Base-by-base conservation (phyloP, 2,888 invertebrate genomes). In the Perithous albicinctus region DNA sequence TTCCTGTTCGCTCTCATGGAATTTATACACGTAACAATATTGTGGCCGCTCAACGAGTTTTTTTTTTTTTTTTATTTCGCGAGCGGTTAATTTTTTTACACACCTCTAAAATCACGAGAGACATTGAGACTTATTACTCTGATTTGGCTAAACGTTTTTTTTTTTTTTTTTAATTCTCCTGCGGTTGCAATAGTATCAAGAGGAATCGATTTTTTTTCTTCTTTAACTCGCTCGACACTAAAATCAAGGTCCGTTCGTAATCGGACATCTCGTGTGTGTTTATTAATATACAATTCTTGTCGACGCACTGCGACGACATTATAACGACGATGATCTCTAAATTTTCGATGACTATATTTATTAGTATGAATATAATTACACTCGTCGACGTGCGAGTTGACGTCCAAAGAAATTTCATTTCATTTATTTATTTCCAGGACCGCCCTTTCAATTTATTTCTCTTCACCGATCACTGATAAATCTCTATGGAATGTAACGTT, bases 31-130 rank as follows among this genome's bases (percentile, higher is more conserved):
- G 32, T 23, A 43, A 72, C 43, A 46, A 70, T n/a, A n/a, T 59
- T 38, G 54, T 56, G 38, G 5, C 46, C 64, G 46, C 43, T 26
- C 56, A 56, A 54, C 35, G n/a, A 4, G 77, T 70, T 73, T 82
- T 41, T 78, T 78, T 75, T 80, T n/a, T n/a, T n/a, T n/a, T n/a
- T n/a, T n/a, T n/a, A n/a, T n/a, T n/a, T n/a, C n/a, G 80, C 76
- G 81, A 78, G 59, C 32, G 35, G 32, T 72, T 70, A 83, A 79
- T 76, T 87, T n/a, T 80, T 80, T 32, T 15, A 72, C 66, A 64
- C 72, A 73, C 51, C 23, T 74, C 67, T 79, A 74, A 61, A 67
- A 54, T 61, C 54, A 61, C 48, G 41, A 67, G 67, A 78, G 78
- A 67, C 67, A 74, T 48, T 61, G 66, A 74, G 67, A 73, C 43